These are phyloP conservation scores for Drosophila eugracilis DNA, from an alignment of 1,140 invertebrate genomes.

Conservation along the genomic window DNA sequence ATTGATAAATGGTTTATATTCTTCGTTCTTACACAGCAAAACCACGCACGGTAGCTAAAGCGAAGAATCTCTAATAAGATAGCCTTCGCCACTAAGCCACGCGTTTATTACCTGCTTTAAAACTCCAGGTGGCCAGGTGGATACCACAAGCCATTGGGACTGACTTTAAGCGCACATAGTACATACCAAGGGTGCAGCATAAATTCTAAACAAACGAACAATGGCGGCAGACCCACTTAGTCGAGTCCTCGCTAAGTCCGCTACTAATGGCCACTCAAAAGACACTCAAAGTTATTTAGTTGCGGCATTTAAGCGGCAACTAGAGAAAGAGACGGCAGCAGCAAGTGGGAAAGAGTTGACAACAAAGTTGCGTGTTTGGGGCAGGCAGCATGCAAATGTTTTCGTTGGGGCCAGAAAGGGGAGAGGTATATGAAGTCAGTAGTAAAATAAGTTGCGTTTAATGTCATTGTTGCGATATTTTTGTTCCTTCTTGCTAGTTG, in stretches of 20 bases:
- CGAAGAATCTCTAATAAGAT: too few relatives aligned
- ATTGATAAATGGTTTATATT: too few relatives aligned
- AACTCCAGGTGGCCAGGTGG: not conserved
- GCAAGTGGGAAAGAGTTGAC: constrained; percentile 4
- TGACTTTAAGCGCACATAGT: constrained; percentile 7
- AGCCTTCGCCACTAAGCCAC: not conserved
- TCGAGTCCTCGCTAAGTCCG: constrained; percentile 53
- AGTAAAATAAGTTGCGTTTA: constrained; percentile 79
- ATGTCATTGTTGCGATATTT: constrained; percentile 82
- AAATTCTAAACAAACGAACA: constrained; percentile 38
- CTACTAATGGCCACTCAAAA: constrained; percentile 80
- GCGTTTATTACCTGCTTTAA: not conserved
- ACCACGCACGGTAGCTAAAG: too few relatives aligned
- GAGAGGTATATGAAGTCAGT: not conserved
- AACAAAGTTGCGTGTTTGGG: constrained; percentile 63
- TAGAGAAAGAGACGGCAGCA: constrained; percentile 6
- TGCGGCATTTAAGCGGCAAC: constrained; percentile 74
- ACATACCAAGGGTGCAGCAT: too few relatives aligned
- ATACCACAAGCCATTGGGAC: not conserved
- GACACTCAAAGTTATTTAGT: constrained; percentile 81
- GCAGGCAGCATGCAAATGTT: constrained; percentile 63
- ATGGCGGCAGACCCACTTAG: constrained; percentile 63
- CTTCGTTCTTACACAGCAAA: too few relatives aligned
- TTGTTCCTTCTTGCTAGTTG: constrained; percentile 41
- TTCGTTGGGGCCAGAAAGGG: not conserved